Evolutionary conservation across 2,797 vertebrate species (phyloP).

Genomic region (Hoplostethus mediterraneus): DNA sequence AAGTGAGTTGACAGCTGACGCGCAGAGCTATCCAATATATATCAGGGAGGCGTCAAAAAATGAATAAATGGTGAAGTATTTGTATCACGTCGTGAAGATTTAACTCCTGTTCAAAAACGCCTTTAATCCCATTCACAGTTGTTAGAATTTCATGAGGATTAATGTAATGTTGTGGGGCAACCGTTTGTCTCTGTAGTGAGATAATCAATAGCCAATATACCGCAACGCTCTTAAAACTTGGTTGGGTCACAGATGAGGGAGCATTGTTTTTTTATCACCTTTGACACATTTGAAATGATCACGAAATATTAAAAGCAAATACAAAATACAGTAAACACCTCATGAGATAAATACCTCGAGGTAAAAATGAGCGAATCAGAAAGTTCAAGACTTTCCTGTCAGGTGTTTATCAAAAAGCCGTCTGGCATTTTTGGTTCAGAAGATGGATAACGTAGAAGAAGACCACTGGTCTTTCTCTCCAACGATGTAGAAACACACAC

Average conservation of each 20-base stretch:
- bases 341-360: no score
- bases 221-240: constrained; percentile 10
- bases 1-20: neutral
- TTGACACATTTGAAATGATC: neutral
- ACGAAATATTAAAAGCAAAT: neutral
- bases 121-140: constrained; percentile 1
- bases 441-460: constrained; percentile 13
- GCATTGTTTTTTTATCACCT: no score
- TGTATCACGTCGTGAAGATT: neutral
- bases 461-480: constrained; percentile 34
- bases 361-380: no score
- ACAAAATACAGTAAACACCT: no score
- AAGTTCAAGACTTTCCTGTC: no score
- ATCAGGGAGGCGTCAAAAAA: neutral
- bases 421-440: neutral
- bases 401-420: no score
- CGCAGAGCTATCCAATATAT: neutral
- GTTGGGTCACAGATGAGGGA: no score
- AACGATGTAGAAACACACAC: constrained; percentile 54
- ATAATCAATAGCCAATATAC: constrained; percentile 31
- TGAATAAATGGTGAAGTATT: neutral
- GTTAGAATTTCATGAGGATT: constrained; percentile 18
- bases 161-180: constrained; percentile 12
- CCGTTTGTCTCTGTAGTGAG: constrained; percentile 11
- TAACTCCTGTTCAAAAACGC: constrained; percentile 1